Conservation (phyloP, 2,888 invertebrate genomes). For the Abrostola triplasia region DNA sequence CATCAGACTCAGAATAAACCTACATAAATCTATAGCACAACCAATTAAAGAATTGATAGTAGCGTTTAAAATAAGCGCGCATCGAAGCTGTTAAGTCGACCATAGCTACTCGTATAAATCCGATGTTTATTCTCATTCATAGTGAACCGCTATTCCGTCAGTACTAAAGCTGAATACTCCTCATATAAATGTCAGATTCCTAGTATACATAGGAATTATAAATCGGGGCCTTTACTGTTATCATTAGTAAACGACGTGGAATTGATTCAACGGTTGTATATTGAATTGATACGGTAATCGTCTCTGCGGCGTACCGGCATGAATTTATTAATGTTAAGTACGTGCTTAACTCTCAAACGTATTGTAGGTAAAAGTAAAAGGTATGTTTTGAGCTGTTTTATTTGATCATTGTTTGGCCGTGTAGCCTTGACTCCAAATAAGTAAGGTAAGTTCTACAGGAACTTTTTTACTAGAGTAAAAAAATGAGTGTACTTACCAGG, state of each 20-base stretch:
- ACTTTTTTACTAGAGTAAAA: too few relatives aligned
- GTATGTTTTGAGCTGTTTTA: slow-evolving; percentile 8
- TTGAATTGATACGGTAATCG: slow-evolving; percentile 28
- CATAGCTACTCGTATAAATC: too few relatives aligned
- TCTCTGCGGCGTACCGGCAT: slow-evolving; percentile 21
- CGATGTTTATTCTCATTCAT: not conserved
- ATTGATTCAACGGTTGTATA: slow-evolving; percentile 36
- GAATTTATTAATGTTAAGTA: slow-evolving; percentile 44
- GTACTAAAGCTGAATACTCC: not conserved
- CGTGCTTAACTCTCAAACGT: slow-evolving; percentile 26
- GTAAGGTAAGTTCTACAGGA: too few relatives aligned
- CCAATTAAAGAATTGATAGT: too few relatives aligned
- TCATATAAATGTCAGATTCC: not conserved
- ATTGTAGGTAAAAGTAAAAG: slow-evolving; percentile 22
- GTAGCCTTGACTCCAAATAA: too few relatives aligned
- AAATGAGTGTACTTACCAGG: not conserved
- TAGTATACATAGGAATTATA: slow-evolving; percentile 17
- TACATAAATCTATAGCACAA: too few relatives aligned
- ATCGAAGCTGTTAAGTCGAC: too few relatives aligned
- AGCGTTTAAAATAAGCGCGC: too few relatives aligned
- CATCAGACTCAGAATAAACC: too few relatives aligned
- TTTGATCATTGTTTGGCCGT: too few relatives aligned
- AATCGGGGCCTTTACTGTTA: slow-evolving; percentile 34
- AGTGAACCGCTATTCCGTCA: not conserved
- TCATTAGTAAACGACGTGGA: slow-evolving; percentile 24